Conservation (phyloP, 2,113 vertebrate genomes). For the Prochilodus magdalenae region DNA sequence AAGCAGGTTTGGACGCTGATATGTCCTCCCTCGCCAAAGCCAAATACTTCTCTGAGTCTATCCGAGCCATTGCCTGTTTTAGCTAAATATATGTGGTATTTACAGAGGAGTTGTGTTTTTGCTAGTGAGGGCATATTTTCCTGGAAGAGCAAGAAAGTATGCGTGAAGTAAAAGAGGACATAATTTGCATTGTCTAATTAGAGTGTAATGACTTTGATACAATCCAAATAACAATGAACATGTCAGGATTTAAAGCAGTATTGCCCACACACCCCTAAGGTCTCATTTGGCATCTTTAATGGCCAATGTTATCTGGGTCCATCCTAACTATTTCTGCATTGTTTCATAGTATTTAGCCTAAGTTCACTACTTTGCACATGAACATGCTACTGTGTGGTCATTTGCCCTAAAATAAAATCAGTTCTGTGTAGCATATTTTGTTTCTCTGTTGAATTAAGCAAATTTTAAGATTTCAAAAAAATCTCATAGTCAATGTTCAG, state of each 20-base stretch:
- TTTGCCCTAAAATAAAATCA: too few species aligned
- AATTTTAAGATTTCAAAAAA: too few species aligned
- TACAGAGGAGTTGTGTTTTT: neutral
- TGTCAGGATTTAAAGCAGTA: too few species aligned
- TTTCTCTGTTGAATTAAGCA: too few species aligned
- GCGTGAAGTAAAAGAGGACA: too few species aligned
- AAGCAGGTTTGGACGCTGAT: slow-evolving; percentile 68
- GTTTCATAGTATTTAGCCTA: neutral
- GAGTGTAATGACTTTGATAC: neutral
- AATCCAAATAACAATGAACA: too few species aligned
- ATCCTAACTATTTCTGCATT: neutral
- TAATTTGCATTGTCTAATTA: neutral
- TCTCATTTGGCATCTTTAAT: neutral
- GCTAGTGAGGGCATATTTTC: neutral
- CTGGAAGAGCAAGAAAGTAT: neutral
- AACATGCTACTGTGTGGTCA: too few species aligned
- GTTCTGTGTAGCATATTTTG: too few species aligned
- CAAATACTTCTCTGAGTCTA: slow-evolving; percentile 25
- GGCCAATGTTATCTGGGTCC: neutral
- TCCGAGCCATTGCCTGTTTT: slow-evolving; percentile 18
- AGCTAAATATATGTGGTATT: neutral
- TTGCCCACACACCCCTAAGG: neutral
- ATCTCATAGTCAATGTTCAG: too few species aligned
- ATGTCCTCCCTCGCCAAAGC: slow-evolving; percentile 44
- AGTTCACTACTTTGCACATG: too few species aligned